A percentile compares a stretch with the other conserved stretches of the same genome.
phyloP scores from a whole-genome alignment of 1,140 invertebrate genomes.

The Drosophila aff. region DNA sequence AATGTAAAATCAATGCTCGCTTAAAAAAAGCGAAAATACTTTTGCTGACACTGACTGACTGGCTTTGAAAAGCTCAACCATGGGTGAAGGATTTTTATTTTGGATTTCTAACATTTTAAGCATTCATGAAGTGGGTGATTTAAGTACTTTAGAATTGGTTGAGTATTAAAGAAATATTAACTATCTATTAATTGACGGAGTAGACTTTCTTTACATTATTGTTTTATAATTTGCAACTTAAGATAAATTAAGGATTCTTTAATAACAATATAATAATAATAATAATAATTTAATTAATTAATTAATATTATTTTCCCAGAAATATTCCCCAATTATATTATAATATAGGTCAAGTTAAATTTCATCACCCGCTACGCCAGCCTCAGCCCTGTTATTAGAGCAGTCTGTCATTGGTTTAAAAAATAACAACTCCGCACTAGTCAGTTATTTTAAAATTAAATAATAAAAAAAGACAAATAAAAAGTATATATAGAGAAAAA shows the following conservation, averaged over 20 bases:
- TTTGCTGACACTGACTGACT: slow-evolving; percentile 48
- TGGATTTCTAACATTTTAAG: not conserved
- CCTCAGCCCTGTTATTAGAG: not conserved
- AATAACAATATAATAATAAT: too few species aligned
- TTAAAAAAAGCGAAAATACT: not conserved
- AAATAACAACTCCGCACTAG: slow-evolving; percentile 16
- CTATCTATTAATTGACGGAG: too few species aligned
- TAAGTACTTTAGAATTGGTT: not conserved
- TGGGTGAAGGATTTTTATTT: slow-evolving; percentile 28
- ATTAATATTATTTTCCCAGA: not conserved
- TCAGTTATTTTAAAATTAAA: slow-evolving; percentile 33
- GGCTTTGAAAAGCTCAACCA: slow-evolving; percentile 46
- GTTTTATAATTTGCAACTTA: too few species aligned
- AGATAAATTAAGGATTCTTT: too few species aligned
- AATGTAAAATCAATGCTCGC: slow-evolving; percentile 74
- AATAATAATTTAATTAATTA: too few species aligned
- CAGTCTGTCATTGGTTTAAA: slow-evolving; percentile 3
- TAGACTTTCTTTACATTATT: too few species aligned
- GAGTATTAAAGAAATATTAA: too few species aligned
- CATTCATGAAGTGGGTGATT: not conserved
- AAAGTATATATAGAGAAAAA: slow-evolving; percentile 2
- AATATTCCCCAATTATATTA: not conserved
- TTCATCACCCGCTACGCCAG: not conserved
- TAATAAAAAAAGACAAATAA: slow-evolving; percentile 7
- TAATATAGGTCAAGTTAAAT: not conserved